Conservation (phyloP, 2,888 invertebrate species). For the Celastrina argiolus region DNA sequence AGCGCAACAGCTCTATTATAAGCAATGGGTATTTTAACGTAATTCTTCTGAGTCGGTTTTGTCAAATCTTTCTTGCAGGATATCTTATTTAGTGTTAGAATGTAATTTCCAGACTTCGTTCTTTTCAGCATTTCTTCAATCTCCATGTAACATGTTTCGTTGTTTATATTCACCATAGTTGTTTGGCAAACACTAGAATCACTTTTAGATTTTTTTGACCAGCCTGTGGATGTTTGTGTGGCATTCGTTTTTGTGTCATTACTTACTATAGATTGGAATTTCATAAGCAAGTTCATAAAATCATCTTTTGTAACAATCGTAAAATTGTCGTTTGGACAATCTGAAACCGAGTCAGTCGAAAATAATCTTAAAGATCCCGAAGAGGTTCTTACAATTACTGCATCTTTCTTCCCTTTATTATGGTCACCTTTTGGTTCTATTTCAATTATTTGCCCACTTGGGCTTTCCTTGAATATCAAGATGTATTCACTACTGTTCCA, state of each 20-base stretch:
- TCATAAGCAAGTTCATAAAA: neutral
- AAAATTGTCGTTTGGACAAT: neutral
- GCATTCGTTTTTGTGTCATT: neutral
- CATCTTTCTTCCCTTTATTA: constrained; percentile 36
- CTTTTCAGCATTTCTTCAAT: neutral
- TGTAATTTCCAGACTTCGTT: neutral
- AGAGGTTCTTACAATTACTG: constrained; percentile 39
- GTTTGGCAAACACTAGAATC: neutral
- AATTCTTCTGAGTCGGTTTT: neutral
- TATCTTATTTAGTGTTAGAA: neutral
- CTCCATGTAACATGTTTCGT: neutral
- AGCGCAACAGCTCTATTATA: neutral
- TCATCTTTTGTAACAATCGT: neutral
- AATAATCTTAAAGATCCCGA: constrained; percentile 48
- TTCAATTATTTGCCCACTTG: constrained; percentile 42
- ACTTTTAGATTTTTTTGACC: neutral
- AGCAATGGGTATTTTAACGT: neutral
- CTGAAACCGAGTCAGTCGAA: constrained; percentile 40
- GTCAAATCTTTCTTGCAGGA: neutral
- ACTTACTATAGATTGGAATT: neutral
- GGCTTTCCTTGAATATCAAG: constrained; percentile 41
- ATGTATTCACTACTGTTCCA: constrained; percentile 36
- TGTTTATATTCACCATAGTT: neutral
- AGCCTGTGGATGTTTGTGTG: neutral
- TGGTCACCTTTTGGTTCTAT: constrained; percentile 37